phyloP scores from a whole-genome alignment of 2,113 vertebrate species.

The Electrona antarctica region DNA sequence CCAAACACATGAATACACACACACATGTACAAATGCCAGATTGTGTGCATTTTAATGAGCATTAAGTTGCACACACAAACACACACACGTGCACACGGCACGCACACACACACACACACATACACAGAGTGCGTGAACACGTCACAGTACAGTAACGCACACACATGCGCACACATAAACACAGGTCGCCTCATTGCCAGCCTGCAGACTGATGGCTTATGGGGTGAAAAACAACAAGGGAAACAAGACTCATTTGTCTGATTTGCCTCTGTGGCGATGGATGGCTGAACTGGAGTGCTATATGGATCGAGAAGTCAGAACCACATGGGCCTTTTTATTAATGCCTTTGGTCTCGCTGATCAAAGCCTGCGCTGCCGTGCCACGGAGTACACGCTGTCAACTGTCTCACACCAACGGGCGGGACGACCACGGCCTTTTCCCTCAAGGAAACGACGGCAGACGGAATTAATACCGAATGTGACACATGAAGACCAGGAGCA shows the following conservation, averaged over 20 bases:
- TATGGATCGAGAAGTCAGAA: constrained; percentile 20
- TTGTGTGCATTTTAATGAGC: too few relatives aligned
- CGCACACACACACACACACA: background rate
- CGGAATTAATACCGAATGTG: constrained; percentile 59
- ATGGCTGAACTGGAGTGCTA: constrained; percentile 6
- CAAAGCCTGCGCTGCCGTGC: constrained; percentile 43
- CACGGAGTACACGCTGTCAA: constrained; percentile 41
- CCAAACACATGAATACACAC: too few relatives aligned
- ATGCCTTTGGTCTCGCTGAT: constrained; percentile 47
- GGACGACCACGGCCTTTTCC: constrained; percentile 22
- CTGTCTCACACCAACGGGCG: constrained; percentile 35
- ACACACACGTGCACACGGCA: too few relatives aligned
- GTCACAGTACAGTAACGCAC: background rate
- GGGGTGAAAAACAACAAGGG: constrained; percentile 29
- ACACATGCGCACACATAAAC: background rate
- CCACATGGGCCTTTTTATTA: constrained; percentile 59
- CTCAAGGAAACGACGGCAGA: constrained; percentile 43
- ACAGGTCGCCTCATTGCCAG: background rate
- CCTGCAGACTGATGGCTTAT: background rate
- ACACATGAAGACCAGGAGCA: constrained; percentile 21
- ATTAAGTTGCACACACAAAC: too few relatives aligned
- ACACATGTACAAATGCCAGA: too few relatives aligned
- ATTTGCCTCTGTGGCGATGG: constrained; percentile 26
- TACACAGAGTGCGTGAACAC: background rate
- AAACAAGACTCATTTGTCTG: constrained; percentile 44